Base-by-base conservation (phyloP, 2,113 vertebrate species). In the Coracopsis vasa region DNA sequence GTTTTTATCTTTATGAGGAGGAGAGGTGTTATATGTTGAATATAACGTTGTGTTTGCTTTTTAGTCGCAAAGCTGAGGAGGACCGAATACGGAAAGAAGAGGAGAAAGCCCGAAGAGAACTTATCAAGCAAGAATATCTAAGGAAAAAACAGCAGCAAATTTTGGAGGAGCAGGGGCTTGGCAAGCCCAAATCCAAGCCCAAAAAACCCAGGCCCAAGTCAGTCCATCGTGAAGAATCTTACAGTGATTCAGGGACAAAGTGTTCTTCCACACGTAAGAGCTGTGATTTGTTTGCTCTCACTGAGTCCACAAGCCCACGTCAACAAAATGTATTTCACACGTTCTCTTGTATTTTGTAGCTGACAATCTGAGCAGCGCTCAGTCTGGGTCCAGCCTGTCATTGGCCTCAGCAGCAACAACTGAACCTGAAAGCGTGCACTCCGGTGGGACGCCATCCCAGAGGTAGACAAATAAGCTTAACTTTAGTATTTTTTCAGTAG, bases 111-210 rank as follows among this genome's bases (percentile, higher is more conserved):
- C 98, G 99, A 31, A 97, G 99, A 39, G 99, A 99, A 60, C 98
- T 99, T 48, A 99, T 99, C 70, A 99, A 99, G 88, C 99, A 99
- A 92, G 99, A 99, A 6, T 99, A 99, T 92, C 96, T 99, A 62
- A 97, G 99, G 56, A 97, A 98, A 91, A 99, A 99, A 94, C 99
- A 99, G 97, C 99, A 99, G 92, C 99, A 99, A 88, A 98, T 99
- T 18, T 86, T 99, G 7, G 99, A 99, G 77, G 99, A 99, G 83
- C 99, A 99, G 75, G 99, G 99, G 3, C 97, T 98, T 28, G 97
- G 98, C n/a, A 99, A 98, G 56, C 98, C 99, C 31, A 98, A 98
- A 41, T 88, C 98, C 1, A 99, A 99, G 92, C 95, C 98, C 33
- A 98, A 98, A 72, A 99, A 98, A 73, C 97, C 97, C 20, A 97